A percentile compares a stretch with the other conserved stretches of the same genome.
Evolutionary conservation across 2,113 vertebrate genomes (phyloP).

Genomic region (Urocynchramus pylzowi): DNA sequence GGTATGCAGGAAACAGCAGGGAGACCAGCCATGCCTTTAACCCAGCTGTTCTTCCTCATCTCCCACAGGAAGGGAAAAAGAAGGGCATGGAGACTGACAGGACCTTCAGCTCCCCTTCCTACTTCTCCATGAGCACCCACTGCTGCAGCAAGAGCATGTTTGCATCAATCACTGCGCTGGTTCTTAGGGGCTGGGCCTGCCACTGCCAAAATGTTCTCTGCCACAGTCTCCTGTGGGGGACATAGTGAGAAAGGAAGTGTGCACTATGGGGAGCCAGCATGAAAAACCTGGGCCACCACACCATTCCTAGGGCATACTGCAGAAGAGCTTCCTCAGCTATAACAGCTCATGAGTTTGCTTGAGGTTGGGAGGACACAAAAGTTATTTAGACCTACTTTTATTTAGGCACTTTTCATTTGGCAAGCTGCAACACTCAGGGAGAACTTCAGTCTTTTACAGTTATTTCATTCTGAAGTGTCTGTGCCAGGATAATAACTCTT

Average conservation of each 20-base stretch:
- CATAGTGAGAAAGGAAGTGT: background rate
- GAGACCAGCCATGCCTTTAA: background rate
- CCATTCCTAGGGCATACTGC: background rate
- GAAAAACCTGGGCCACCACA: background rate
- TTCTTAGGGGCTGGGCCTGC: background rate
- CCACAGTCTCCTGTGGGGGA: background rate
- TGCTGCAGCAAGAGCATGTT: background rate
- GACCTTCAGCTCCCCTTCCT: background rate
- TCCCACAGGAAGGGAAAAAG: background rate
- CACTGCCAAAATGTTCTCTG: rapidly evolving
- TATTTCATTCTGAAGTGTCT: background rate
- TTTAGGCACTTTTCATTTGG: background rate
- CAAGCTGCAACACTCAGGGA: background rate
- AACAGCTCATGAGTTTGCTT: background rate
- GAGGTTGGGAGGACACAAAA: background rate
- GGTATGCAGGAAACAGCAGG: background rate
- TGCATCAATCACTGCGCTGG: background rate
- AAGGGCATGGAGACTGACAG: background rate
- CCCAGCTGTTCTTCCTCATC: background rate
- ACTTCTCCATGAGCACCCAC: background rate
- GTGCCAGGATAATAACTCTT: background rate
- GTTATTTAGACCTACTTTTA: background rate
- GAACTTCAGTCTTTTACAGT: background rate
- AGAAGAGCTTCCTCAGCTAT: background rate
- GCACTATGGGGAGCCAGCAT: rapidly evolving